These are phyloP conservation scores for Oryzias curvinotus DNA, from an alignment of 2,113 vertebrate species.

Conservation along the genomic window DNA sequence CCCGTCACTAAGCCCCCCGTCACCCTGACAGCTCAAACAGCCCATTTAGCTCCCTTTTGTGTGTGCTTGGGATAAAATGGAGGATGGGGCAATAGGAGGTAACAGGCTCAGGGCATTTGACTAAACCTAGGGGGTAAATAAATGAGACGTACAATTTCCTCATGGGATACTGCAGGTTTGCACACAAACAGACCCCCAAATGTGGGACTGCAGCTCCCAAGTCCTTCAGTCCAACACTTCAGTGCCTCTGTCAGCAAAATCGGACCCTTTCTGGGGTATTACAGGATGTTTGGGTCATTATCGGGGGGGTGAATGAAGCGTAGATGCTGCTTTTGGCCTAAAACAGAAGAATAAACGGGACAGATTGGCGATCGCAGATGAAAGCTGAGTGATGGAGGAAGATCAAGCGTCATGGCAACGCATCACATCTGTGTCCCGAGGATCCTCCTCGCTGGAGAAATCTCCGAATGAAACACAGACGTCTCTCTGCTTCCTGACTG, in stretches of 20 bases:
- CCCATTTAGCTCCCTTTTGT: slow-evolving; percentile 45
- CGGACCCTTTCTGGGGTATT: neutral
- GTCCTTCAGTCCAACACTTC: slow-evolving; percentile 39
- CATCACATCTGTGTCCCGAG: slow-evolving; percentile 1
- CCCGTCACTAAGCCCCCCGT: slow-evolving; percentile 33
- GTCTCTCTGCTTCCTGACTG: no score
- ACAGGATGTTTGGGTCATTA: slow-evolving; percentile 16
- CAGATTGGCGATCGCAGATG: slow-evolving; percentile 13
- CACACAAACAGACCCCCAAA: slow-evolving; percentile 21
- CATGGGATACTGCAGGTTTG: neutral
- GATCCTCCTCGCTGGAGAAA: neutral
- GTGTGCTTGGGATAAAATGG: slow-evolving; percentile 2
- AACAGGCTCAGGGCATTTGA: slow-evolving; percentile 15
- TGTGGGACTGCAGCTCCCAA: slow-evolving; percentile 29
- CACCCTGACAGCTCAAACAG: slow-evolving; percentile 55
- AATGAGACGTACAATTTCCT: neutral
- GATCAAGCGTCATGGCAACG: slow-evolving; percentile 40
- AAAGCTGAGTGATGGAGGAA: slow-evolving; percentile 30
- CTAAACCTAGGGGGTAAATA: slow-evolving; percentile 1
- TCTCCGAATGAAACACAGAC: no score
- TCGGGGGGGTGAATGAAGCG: slow-evolving; percentile 10
- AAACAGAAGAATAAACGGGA: slow-evolving; percentile 17
- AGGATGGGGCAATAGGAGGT: neutral
- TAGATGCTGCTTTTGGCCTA: neutral
- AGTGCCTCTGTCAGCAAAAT: slow-evolving; percentile 28